These are phyloP conservation scores for Trogon melanurus DNA, from an alignment of 2,113 vertebrate species.

Conservation along the genomic window DNA sequence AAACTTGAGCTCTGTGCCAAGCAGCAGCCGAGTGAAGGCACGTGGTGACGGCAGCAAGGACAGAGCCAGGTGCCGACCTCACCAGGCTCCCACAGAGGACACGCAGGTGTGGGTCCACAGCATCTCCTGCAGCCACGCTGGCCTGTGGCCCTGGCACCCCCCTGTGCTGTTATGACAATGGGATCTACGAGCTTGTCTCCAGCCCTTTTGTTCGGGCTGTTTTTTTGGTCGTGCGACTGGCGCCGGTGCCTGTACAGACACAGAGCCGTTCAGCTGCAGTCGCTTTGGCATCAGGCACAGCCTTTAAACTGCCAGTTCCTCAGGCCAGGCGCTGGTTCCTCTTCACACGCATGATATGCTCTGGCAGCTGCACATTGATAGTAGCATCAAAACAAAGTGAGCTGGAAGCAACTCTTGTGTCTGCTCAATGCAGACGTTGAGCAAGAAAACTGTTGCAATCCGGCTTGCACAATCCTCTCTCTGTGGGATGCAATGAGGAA, in stretches of 20 bases:
- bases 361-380: neutral
- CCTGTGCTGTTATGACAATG: neutral
- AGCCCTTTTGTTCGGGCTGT: neutral
- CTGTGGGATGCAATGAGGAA: neutral
- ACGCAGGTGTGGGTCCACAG: neutral
- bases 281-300: rapidly evolving
- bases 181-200: neutral
- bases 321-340: neutral
- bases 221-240: neutral
- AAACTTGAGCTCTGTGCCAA: neutral
- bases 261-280: neutral
- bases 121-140: rapidly evolving
- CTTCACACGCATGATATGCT: rapidly evolving
- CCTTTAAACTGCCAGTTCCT: neutral
- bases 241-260: rapidly evolving
- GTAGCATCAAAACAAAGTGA: neutral
- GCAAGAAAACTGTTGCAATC: neutral
- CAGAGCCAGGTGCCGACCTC: neutral
- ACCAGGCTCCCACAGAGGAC: rapidly evolving
- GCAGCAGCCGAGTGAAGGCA: neutral
- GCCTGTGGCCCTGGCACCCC: neutral
- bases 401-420: neutral
- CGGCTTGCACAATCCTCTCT: neutral
- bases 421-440: neutral
- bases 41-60: rapidly evolving